Base-by-base conservation (phyloP, 2,113 vertebrate species). In the Orientallactaga bullata region DNA sequence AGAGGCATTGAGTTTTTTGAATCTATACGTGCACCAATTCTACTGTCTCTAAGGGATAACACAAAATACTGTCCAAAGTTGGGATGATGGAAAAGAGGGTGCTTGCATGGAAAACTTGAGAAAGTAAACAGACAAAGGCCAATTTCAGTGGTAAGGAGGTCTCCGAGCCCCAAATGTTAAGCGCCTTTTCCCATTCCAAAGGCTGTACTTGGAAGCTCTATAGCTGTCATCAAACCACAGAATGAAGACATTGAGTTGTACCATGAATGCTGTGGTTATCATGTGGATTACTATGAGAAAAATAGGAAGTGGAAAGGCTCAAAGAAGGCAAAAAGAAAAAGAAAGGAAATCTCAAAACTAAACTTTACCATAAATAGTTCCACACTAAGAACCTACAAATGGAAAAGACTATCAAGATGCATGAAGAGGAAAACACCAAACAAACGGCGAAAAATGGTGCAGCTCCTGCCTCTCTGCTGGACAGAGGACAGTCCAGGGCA, bases 91-190 rank as follows among this genome's bases (percentile, higher is more conserved):
- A 66, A 90, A 77, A 65, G 77, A 63, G 35, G 17, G 55, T 5
- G 37, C 20, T 68, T 80, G 37, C 58, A 80, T 13, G 32, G 81
- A 86, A 93, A 32, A 1, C 82, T 55, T 78, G 42, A 83, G 60
- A 66, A 91, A 93, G 39, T 88, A 79, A 76, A 89, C 71, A 94
- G 63, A 88, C 85, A 8, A 26, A 37, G 60, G 28, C 24, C 26
- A 24, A 13, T 24, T 26, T 4, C 26, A 24, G 63, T 32, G 47
- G 81, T 84, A 63, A 3, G 76, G 3, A 24, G 37, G 23, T 35
- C 47, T 35, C 65, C 26, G 42, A 55, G 47, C 58, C 51, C 35
- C 32, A 72, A 37, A 65, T 13, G 2, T 4, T 18, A 32, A n/a
- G 28, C 37, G 83, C 32, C 5, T 85, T 51, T 65, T 37, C 2